A percentile compares a stretch with the other conserved stretches of the same genome.
Evolutionary conservation across 30 jellyfish, hydroid and myxozoan species (phyloP).

Genomic region (Chironex yamaguchii): DNA sequence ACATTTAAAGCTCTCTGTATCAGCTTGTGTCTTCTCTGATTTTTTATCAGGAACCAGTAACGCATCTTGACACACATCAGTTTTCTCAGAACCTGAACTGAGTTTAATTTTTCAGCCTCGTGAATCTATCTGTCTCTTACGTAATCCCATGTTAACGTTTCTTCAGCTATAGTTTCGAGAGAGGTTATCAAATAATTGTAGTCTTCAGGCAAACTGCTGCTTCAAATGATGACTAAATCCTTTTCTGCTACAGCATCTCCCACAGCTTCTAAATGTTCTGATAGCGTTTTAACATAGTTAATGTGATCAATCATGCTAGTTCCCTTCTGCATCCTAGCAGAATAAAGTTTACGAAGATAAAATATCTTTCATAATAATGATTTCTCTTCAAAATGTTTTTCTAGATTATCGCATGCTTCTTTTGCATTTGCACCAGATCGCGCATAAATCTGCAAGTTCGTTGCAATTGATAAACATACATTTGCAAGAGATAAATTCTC

Average conservation of each 20-base stretch:
- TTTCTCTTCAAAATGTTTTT: slow-evolving; percentile 49
- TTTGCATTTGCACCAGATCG: slow-evolving; percentile 45
- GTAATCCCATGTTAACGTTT: slow-evolving; percentile 48
- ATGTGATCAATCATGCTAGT: slow-evolving; percentile 32
- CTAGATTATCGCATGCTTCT: slow-evolving; percentile 59
- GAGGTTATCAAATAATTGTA: slow-evolving; percentile 58
- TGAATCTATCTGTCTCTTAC: slow-evolving; percentile 28
- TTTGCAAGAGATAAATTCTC: slow-evolving; percentile 51
- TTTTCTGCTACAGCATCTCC: slow-evolving; percentile 48
- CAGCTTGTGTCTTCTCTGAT: neutral
- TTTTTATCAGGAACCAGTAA: neutral
- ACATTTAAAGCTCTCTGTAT: slow-evolving; percentile 28
- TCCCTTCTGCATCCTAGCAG: slow-evolving; percentile 58
- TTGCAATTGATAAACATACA: slow-evolving; percentile 49
- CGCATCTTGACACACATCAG: neutral
- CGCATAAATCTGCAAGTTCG: slow-evolving; percentile 42
- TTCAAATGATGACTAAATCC: slow-evolving; percentile 23
- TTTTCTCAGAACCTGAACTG: neutral
- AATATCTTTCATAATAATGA: slow-evolving; percentile 17
- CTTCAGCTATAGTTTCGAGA: slow-evolving; percentile 54
- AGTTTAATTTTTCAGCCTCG: slow-evolving; percentile 22
- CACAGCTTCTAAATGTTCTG: slow-evolving; percentile 58
- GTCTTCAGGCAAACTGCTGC: slow-evolving; percentile 70
- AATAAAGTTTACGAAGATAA: slow-evolving; percentile 30
- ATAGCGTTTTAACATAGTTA: slow-evolving; percentile 31